Conservation (phyloP, 2,888 invertebrate species). For the Temnothorax unifasciatus region DNA sequence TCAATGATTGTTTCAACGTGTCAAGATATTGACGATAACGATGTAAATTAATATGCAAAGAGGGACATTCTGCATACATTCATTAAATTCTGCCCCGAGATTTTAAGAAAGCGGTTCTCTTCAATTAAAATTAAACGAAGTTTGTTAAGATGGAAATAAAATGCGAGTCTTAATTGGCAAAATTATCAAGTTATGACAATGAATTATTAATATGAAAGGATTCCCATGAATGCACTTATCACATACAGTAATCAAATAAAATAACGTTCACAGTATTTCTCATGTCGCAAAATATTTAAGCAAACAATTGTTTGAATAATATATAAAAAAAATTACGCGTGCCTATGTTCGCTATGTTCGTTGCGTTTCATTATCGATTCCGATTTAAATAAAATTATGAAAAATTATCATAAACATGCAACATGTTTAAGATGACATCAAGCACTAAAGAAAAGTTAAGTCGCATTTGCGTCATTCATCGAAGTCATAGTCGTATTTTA, state of each 20-base stretch:
- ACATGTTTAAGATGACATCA: background rate
- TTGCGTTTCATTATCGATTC: background rate
- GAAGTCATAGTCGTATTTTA: slow-evolving; percentile 14
- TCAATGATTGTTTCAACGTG: slow-evolving; percentile 11
- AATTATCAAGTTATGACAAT: slow-evolving; percentile 9
- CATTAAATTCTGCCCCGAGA: background rate
- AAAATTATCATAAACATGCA: background rate
- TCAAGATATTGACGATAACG: slow-evolving; percentile 21
- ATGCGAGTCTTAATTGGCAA: slow-evolving; percentile 14
- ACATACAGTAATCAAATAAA: background rate
- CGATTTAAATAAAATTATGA: background rate
- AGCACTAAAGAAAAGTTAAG: background rate
- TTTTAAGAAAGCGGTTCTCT: background rate
- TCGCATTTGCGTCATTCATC: background rate
- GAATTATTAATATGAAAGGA: slow-evolving; percentile 6
- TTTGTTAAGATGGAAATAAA: background rate
- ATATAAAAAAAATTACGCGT: background rate
- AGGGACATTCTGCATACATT: background rate
- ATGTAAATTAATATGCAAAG: slow-evolving; percentile 5
- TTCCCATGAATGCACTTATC: background rate
- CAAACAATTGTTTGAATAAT: background rate
- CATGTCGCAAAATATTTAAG: background rate
- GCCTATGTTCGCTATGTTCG: background rate
- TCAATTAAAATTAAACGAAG: slow-evolving; percentile 21
- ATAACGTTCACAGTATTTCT: background rate